These are phyloP conservation scores for Mus pahari DNA, from an alignment of 2,113 vertebrate species.

Conservation along the genomic window DNA sequence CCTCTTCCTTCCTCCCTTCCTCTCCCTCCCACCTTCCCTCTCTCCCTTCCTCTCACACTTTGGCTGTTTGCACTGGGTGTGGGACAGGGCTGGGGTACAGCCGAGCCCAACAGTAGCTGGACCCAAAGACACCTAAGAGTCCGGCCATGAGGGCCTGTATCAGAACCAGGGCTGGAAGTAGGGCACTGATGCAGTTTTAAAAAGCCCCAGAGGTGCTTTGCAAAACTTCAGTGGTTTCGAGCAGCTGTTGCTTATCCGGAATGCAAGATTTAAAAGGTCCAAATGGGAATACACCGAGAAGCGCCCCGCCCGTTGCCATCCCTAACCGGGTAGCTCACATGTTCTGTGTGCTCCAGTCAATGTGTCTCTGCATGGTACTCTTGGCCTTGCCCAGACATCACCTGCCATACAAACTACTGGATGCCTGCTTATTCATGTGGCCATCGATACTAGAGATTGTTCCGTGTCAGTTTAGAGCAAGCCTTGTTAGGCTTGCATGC, in stretches of 20 bases:
- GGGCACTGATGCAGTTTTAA: not conserved
- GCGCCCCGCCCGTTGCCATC: too few species aligned
- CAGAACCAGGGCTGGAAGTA: not conserved
- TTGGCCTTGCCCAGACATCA: not conserved
- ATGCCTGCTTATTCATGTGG: not conserved
- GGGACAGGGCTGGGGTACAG: not conserved
- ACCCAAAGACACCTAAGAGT: not conserved
- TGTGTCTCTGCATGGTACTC: not conserved
- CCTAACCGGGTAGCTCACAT: not conserved
- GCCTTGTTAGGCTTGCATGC: not conserved
- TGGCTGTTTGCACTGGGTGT: not conserved
- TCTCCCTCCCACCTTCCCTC: too few species aligned
- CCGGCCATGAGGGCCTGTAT: not conserved
- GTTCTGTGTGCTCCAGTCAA: not conserved
- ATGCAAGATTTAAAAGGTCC: constrained; percentile 15
- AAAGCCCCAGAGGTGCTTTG: not conserved
- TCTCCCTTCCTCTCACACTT: accelerated
- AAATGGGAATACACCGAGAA: not conserved
- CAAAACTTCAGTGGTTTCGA: constrained; percentile 10
- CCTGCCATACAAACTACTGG: not conserved
- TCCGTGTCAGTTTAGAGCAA: not conserved
- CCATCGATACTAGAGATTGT: not conserved
- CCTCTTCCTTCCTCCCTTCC: too few species aligned
- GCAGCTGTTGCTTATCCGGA: not conserved
- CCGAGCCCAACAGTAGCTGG: not conserved